Percentiles rank a stretch among this genome's conserved stretches.
Conservation (phyloP, 2,797 vertebrate species). For the Lagocephalus sceleratus region DNA sequence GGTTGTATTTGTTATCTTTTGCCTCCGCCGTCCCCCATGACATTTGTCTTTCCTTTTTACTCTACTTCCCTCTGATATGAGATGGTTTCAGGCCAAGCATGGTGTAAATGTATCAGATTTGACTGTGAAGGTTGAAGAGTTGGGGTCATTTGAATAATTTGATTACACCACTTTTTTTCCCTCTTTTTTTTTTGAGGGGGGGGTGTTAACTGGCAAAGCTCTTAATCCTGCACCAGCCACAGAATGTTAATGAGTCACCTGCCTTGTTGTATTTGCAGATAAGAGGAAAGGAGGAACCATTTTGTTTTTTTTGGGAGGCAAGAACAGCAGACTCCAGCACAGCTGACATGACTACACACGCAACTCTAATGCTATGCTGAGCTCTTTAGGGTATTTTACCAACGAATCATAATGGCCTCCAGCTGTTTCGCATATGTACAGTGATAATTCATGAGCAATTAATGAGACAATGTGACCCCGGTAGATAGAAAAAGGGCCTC, state of each 20-base stretch:
- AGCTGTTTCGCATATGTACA: slow-evolving; percentile 70
- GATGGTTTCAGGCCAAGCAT: slow-evolving; percentile 58
- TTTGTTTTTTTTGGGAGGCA: slow-evolving; percentile 8
- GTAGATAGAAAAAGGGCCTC: slow-evolving; percentile 43
- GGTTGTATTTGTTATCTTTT: slow-evolving; percentile 41
- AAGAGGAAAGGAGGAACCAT: slow-evolving; percentile 20
- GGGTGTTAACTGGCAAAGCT: slow-evolving; percentile 61
- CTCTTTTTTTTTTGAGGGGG: not conserved
- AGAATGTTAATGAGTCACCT: slow-evolving; percentile 70
- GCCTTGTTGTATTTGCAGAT: slow-evolving; percentile 39
- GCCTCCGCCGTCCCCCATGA: slow-evolving; percentile 6
- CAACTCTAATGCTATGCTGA: slow-evolving; percentile 3
- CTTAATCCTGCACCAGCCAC: slow-evolving; percentile 54
- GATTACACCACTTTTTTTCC: slow-evolving; percentile 45
- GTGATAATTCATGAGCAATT: slow-evolving; percentile 73
- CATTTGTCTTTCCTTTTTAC: slow-evolving; percentile 7
- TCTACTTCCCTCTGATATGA: slow-evolving; percentile 43
- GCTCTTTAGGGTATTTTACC: slow-evolving; percentile 56
- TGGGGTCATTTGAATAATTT: slow-evolving; percentile 68
- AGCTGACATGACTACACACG: slow-evolving; percentile 1
- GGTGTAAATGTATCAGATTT: slow-evolving; percentile 58
- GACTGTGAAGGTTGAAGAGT: slow-evolving; percentile 57
- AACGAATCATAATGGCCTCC: slow-evolving; percentile 49
- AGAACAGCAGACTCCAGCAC: slow-evolving; percentile 7
- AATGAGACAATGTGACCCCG: slow-evolving; percentile 70